Percentiles rank a stretch among this genome's conserved stretches.
Evolutionary conservation across 2,888 invertebrate genomes (phyloP).

Genomic region (Calliopum simillimum): DNA sequence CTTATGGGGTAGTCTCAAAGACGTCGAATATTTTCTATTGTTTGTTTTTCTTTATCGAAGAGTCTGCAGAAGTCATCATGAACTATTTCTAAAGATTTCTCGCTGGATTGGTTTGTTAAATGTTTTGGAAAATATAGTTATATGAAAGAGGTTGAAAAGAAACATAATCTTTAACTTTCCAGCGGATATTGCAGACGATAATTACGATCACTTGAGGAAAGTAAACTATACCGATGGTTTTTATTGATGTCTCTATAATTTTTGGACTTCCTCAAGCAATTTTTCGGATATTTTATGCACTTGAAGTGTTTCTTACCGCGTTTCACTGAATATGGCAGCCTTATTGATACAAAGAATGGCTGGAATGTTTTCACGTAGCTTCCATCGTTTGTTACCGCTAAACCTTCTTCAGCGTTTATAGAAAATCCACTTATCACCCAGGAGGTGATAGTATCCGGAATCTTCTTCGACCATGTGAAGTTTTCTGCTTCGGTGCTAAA

Average conservation of each 20-base stretch:
- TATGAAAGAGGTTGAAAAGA: too few relatives aligned
- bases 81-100: too few relatives aligned
- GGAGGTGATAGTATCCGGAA: conserved; percentile 84
- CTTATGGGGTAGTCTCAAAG: too few relatives aligned
- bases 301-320: conserved; percentile 67
- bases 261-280: neutral
- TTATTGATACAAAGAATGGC: conserved; percentile 85
- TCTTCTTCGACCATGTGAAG: conserved; percentile 66
- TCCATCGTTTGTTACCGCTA: conserved; percentile 78
- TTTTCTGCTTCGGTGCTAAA: conserved; percentile 51
- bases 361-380: conserved; percentile 80
- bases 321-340: conserved; percentile 90
- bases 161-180: too few relatives aligned
- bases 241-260: neutral
- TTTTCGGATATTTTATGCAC: neutral
- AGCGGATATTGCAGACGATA: too few relatives aligned
- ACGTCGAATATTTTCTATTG: too few relatives aligned
- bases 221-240: too few relatives aligned
- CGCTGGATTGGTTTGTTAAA: too few relatives aligned
- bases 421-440: conserved; percentile 88
- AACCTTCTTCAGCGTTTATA: conserved; percentile 77
- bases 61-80: too few relatives aligned
- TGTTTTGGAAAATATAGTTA: too few relatives aligned
- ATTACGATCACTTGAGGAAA: too few relatives aligned
- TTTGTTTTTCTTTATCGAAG: too few relatives aligned